phyloP scores from a whole-genome alignment of 2,888 invertebrate species.

The Drosophila meridionalis region DNA sequence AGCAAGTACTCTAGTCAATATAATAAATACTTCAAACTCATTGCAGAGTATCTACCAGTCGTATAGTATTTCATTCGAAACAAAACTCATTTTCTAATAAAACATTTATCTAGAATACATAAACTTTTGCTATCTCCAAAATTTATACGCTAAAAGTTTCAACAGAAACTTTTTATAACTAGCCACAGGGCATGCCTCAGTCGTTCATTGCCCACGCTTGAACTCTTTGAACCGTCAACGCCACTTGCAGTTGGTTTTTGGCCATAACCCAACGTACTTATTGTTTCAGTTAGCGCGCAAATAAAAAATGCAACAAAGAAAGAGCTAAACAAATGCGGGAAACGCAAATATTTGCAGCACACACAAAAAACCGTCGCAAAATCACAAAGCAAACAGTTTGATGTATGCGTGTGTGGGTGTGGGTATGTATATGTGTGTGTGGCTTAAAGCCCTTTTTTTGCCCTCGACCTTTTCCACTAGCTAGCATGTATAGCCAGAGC shows the following conservation, averaged over 20 bases:
- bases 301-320: constrained; percentile 36
- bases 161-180: not conserved
- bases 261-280: constrained; percentile 23
- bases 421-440: constrained; percentile 18
- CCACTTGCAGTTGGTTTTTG: constrained; percentile 24
- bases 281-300: constrained; percentile 29
- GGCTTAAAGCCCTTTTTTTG: constrained; percentile 39
- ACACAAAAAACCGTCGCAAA: constrained; percentile 27
- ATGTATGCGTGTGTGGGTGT: not conserved
- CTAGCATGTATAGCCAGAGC: not conserved
- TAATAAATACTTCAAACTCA: not conserved
- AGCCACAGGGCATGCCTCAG: not conserved
- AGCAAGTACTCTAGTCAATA: too few species aligned
- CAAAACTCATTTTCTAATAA: too few species aligned
- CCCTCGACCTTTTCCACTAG: constrained; percentile 58
- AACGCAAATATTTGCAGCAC: constrained; percentile 61
- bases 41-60: too few species aligned
- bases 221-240: constrained; percentile 12
- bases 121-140: not conserved
- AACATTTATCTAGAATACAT: not conserved
- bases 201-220: not conserved
- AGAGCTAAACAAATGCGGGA: constrained; percentile 30
- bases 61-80: too few species aligned
- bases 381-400: constrained; percentile 55
- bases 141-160: not conserved